Base-by-base conservation (phyloP, 2,888 invertebrate species). In the Drosophila subquinaria region DNA sequence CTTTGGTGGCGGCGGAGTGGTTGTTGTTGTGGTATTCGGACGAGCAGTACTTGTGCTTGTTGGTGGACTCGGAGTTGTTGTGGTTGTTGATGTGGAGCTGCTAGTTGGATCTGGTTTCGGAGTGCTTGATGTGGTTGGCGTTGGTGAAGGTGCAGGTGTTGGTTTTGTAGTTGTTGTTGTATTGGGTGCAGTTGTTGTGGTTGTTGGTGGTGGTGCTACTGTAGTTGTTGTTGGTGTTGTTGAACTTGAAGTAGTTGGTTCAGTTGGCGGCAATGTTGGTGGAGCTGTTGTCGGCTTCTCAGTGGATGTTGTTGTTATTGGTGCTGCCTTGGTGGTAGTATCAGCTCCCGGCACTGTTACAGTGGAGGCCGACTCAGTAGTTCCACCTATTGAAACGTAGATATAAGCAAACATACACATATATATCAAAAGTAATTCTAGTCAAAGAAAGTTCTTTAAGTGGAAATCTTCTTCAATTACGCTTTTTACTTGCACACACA, bases 1-100 rank as follows among this genome's bases (percentile, higher is more conserved):
- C 30, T 76, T 53, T 9, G 90, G 76, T n/a, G 83, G 73, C 6
- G 90, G 75, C n/a, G 27, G 68, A 0, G 72, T 62, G 9, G 89
- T 68, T 5, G 69, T 63, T n/a, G 51, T 74, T 20, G 80, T 76
- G 4, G 80, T 73, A 15, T 80, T 76, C 3, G 80, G 73, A 4
- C 74, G 57, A 27, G 85, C 30, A 13, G 55, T 23, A n/a, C n/a
- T n/a, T n/a, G n/a, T 3, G 64, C 2, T 23, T 6, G 69, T 57
- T 13, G 35, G 73, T 73, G 10, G 77, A 30, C 30, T 30, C 30
- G 80, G 72, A 8, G 76, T 72, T 4, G 60, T 17, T 17, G 17
- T 48, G 5, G 72, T 68, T 35, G 76, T n/a, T 15, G 62, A 30
- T 8, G 60, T 57, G 8, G 78, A 57, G n/a, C 68, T 40, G n/a